phyloP scores from a whole-genome alignment of 2,888 invertebrate species.

The Tubiluchus corallicola region DNA sequence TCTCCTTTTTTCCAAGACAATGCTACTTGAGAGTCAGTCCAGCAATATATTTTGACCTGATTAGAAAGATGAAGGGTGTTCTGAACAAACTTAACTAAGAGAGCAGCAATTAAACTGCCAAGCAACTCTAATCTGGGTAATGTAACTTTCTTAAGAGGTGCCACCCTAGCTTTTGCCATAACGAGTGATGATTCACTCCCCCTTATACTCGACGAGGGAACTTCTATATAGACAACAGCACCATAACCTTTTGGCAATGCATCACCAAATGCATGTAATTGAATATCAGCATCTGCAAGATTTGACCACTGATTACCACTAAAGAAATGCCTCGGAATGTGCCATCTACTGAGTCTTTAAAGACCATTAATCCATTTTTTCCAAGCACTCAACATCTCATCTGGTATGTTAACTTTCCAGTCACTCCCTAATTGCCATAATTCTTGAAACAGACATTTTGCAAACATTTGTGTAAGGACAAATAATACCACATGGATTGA shows the following conservation, averaged over 20 bases:
- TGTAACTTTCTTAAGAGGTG: not conserved
- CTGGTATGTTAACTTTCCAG: not conserved
- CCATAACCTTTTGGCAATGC: not conserved
- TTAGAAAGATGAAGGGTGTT: too few relatives aligned
- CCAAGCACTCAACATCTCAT: not conserved
- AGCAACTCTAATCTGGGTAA: not conserved
- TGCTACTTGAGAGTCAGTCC: not conserved
- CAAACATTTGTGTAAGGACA: not conserved
- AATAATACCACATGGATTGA: not conserved
- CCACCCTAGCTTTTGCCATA: not conserved
- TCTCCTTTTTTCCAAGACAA: not conserved
- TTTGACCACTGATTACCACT: not conserved
- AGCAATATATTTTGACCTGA: too few relatives aligned
- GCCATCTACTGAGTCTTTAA: not conserved
- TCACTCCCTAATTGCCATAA: not conserved
- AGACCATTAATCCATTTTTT: not conserved
- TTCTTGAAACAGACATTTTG: constrained; percentile 1
- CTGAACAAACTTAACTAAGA: not conserved
- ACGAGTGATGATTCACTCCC: not conserved
- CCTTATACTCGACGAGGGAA: too few relatives aligned
- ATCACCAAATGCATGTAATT: not conserved
- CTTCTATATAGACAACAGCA: not conserved
- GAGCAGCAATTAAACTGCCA: not conserved
- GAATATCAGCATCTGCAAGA: not conserved
- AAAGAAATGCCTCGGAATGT: too few relatives aligned